phyloP scores from a whole-genome alignment of 2,797 vertebrate species.

The Hydrocynus forskahlii region DNA sequence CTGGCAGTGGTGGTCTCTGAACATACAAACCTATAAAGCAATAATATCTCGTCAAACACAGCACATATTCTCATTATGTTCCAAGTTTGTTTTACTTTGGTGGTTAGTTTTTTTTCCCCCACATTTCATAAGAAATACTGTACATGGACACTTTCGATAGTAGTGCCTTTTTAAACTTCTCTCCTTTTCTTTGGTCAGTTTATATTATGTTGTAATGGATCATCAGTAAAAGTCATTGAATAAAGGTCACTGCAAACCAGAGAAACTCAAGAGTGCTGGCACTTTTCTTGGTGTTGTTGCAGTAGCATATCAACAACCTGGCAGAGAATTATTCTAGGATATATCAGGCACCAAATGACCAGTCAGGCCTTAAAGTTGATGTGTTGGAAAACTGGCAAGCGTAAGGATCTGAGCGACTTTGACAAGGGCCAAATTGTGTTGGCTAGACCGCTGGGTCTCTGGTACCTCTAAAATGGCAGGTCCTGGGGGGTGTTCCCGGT shows the following conservation, averaged over 20 bases:
- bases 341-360: too few species aligned
- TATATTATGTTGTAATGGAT: constrained; percentile 16
- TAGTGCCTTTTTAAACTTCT: constrained; percentile 78
- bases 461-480: too few species aligned
- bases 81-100: constrained; percentile 48
- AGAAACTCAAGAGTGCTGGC: neutral
- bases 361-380: too few species aligned
- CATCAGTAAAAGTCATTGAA: constrained; percentile 20
- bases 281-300: neutral
- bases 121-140: constrained; percentile 63
- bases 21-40: constrained; percentile 65
- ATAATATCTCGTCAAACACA: constrained; percentile 65
- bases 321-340: too few species aligned
- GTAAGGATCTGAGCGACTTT: too few species aligned
- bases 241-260: constrained; percentile 31
- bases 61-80: constrained; percentile 60
- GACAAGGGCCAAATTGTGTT: too few species aligned
- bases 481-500: too few species aligned
- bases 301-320: neutral
- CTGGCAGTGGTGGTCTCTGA: constrained; percentile 52
- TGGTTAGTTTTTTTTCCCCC: constrained; percentile 56
- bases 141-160: constrained; percentile 73
- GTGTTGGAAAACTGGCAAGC: too few species aligned
- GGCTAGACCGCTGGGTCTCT: too few species aligned
- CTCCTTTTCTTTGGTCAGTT: constrained; percentile 44